phyloP scores from a whole-genome alignment of 2,797 vertebrate species.

The Gambusia yucatana region DNA sequence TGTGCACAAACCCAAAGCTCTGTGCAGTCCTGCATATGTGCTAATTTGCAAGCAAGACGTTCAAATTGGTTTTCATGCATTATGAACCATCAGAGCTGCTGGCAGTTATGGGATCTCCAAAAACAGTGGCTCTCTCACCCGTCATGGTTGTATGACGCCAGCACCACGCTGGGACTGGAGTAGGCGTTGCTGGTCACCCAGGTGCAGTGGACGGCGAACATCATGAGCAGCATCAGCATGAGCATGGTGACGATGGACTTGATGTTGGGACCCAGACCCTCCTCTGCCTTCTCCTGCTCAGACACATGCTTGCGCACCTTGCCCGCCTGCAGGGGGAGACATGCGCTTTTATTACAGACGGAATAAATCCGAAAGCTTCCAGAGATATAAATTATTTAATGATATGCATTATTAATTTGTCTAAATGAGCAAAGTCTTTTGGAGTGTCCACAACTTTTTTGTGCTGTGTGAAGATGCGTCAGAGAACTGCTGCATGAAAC shows the following conservation, averaged over 20 bases:
- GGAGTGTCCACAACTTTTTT: conserved; percentile 32
- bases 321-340: conserved; percentile 88
- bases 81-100: conserved; percentile 19
- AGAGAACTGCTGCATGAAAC: conserved; percentile 11
- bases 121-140: conserved; percentile 76
- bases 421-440: conserved; percentile 42
- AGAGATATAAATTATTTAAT: conserved; percentile 49
- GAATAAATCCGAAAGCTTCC: not conserved
- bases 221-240: conserved; percentile 98
- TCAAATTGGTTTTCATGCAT: conserved; percentile 12
- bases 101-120: conserved; percentile 15
- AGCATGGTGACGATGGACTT: conserved; percentile 99
- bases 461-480: conserved; percentile 12
- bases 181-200: conserved; percentile 99
- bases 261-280: conserved; percentile 96
- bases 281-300: conserved; percentile 96
- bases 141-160: conserved; percentile 96
- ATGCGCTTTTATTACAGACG: conserved; percentile 14
- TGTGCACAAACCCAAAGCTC: conserved; percentile 5
- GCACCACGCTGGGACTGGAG: conserved; percentile 95
- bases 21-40: not conserved
- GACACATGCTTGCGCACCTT: conserved; percentile 98
- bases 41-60: conserved; percentile 30
- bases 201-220: conserved; percentile 99
- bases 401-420: conserved; percentile 49